These are phyloP conservation scores for Pheosia gnoma DNA, from an alignment of 2,888 invertebrate genomes.

Conservation along the genomic window DNA sequence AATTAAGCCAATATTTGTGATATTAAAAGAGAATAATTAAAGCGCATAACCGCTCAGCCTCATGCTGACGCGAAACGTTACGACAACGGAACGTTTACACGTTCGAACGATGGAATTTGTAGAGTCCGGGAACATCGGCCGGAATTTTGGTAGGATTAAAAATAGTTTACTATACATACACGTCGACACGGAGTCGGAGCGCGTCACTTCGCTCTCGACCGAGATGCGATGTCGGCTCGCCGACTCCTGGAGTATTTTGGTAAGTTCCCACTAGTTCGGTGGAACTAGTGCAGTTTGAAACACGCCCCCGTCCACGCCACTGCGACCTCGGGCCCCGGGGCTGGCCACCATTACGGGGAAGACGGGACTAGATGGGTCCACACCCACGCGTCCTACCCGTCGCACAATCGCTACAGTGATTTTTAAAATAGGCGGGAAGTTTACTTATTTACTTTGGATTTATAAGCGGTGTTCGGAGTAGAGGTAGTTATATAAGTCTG, in stretches of 20 bases:
- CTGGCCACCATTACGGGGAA: constrained; percentile 51
- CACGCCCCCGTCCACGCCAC: not conserved
- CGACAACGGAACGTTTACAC: constrained; percentile 18
- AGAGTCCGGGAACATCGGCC: constrained; percentile 9
- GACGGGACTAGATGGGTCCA: constrained; percentile 70
- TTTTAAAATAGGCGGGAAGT: not conserved
- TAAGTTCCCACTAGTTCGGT: constrained; percentile 4
- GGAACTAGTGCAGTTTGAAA: not conserved
- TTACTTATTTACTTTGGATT: not conserved
- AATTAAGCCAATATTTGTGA: constrained; percentile 60
- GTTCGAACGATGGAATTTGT: constrained; percentile 24
- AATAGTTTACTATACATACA: not conserved
- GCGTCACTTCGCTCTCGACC: not conserved
- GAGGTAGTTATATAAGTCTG: not conserved
- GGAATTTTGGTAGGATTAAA: constrained; percentile 3
- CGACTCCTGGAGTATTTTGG: constrained; percentile 7
- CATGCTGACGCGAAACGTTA: constrained; percentile 35
- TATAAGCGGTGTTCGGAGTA: not conserved
- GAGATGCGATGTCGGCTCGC: not conserved
- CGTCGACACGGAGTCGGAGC: constrained; percentile 2
- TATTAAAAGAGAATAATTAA: constrained; percentile 58
- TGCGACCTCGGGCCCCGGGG: not conserved
- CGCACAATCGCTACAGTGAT: not conserved
- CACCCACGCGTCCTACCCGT: constrained; percentile 15
- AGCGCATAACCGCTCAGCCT: constrained; percentile 55